Percentiles rank a stretch among this genome's conserved stretches.
phyloP scores from a whole-genome alignment of 2,797 vertebrate genomes.

The Xenopus petersii region DNA sequence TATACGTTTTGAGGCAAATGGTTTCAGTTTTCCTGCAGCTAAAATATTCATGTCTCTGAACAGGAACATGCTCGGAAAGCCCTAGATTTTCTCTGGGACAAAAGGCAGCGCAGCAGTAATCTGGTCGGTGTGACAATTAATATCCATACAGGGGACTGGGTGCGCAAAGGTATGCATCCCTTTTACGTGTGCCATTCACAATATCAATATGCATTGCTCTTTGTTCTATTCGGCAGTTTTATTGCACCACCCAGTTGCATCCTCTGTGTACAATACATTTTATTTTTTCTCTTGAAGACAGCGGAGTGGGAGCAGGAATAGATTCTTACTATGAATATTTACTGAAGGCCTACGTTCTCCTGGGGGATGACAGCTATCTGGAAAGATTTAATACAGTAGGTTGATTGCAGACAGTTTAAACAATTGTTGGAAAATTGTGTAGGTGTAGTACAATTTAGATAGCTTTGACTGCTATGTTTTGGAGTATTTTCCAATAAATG shows the following conservation, averaged over 20 bases:
- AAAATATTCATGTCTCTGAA: neutral
- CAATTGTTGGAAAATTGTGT: too few relatives aligned
- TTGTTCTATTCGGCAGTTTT: too few relatives aligned
- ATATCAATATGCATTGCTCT: too few relatives aligned
- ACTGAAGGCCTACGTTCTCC: conserved; percentile 93
- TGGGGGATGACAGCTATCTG: conserved; percentile 94
- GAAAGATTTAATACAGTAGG: conserved; percentile 97
- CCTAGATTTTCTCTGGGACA: conserved; percentile 97
- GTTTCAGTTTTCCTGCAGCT: too few relatives aligned
- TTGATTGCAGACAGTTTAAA: conserved; percentile 8
- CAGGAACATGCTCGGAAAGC: conserved; percentile 92
- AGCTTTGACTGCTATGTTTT: too few relatives aligned
- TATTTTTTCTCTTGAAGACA: conserved; percentile 71
- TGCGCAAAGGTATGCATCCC: conserved; percentile 80
- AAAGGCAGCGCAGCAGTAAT: conserved; percentile 96
- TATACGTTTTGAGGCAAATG: too few relatives aligned
- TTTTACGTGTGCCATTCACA: too few relatives aligned
- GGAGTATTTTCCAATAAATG: too few relatives aligned
- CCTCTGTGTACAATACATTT: too few relatives aligned
- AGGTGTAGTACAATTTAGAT: too few relatives aligned
- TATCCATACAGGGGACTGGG: conserved; percentile 98
- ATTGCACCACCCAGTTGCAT: too few relatives aligned
- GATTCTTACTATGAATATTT: conserved; percentile 99
- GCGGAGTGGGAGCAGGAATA: conserved; percentile 97
- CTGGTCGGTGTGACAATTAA: conserved; percentile 97